Conservation (phyloP, 1,140 invertebrate species). For the Drosophila pectinifera region DNA sequence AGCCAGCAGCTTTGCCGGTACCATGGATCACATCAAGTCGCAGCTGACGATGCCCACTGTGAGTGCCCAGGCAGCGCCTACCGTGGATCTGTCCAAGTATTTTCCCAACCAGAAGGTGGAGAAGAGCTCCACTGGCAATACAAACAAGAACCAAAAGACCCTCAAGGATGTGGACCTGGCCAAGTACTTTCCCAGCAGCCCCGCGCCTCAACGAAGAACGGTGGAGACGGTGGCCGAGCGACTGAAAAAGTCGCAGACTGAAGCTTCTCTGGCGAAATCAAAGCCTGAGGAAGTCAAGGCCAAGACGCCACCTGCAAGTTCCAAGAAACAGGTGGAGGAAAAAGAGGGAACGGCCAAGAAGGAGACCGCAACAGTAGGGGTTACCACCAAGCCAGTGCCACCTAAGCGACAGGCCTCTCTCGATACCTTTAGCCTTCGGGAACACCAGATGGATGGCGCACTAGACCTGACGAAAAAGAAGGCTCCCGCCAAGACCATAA, state of each 20-base stretch:
- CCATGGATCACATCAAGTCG: constrained; percentile 78
- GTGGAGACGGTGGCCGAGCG: constrained; percentile 74
- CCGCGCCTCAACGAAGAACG: constrained; percentile 70
- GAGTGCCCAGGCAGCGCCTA: constrained; percentile 55
- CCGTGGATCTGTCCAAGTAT: constrained; percentile 80
- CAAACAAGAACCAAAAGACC: constrained; percentile 81
- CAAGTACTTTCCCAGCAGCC: constrained; percentile 82
- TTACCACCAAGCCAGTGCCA: constrained; percentile 57
- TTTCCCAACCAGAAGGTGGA: constrained; percentile 82
- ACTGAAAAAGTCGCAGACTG: constrained; percentile 75
- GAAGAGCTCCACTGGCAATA: constrained; percentile 58
- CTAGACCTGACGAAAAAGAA: constrained; percentile 75
- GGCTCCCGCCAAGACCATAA: constrained; percentile 37
- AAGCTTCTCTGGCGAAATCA: constrained; percentile 39
- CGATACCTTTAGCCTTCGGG: constrained; percentile 68
- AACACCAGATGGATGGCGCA: constrained; percentile 81
- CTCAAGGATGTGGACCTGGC: constrained; percentile 80
- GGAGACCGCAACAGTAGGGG: too few relatives aligned
- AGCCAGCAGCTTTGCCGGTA: constrained; percentile 77
- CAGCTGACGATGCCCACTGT: constrained; percentile 78
- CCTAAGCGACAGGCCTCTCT: constrained; percentile 64
- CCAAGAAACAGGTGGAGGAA: background rate
- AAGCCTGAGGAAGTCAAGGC: constrained; percentile 10
- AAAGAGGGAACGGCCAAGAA: background rate
- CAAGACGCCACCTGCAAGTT: background rate